Percentiles rank a stretch among this genome's conserved stretches.
phyloP scores from a whole-genome alignment of 64 coral and sea anemone genomes.

The Actinia equina region DNA sequence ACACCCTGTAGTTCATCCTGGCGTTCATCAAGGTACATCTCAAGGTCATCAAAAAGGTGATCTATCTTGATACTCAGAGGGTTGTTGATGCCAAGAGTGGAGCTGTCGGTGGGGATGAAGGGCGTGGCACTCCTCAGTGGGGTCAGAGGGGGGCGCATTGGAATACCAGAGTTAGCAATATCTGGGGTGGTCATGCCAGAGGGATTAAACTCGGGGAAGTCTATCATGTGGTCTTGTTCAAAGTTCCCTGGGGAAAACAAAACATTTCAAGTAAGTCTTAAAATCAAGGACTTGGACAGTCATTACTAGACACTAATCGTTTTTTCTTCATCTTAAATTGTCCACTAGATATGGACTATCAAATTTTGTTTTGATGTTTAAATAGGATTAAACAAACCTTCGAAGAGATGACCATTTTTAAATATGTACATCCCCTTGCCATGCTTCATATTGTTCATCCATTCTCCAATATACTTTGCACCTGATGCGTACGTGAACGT shows the following conservation, averaged over 20 bases:
- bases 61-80: slow-evolving; percentile 73
- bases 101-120: slow-evolving; percentile 41
- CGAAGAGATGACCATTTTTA: slow-evolving; percentile 97
- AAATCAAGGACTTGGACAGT: background rate
- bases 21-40: slow-evolving; percentile 60
- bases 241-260: slow-evolving; percentile 56
- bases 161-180: slow-evolving; percentile 63
- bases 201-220: slow-evolving; percentile 89
- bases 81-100: slow-evolving; percentile 38
- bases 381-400: slow-evolving; percentile 49
- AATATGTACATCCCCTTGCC: slow-evolving; percentile 90
- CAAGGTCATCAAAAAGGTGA: slow-evolving; percentile 68
- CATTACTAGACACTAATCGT: no score
- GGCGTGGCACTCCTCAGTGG: slow-evolving; percentile 63
- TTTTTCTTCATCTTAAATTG: no score
- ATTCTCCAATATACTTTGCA: slow-evolving; percentile 94
- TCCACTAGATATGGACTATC: no score
- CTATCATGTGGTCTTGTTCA: slow-evolving; percentile 98
- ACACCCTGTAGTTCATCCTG: slow-evolving; percentile 67
- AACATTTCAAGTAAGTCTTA: background rate
- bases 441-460: slow-evolving; percentile 97
- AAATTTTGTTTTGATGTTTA: no score
- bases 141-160: slow-evolving; percentile 57
- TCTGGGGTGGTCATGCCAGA: slow-evolving; percentile 94
- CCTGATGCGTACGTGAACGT: slow-evolving; percentile 93